Evolutionary conservation across 2,888 invertebrate genomes (phyloP).

Genomic region (Sesia apiformis): DNA sequence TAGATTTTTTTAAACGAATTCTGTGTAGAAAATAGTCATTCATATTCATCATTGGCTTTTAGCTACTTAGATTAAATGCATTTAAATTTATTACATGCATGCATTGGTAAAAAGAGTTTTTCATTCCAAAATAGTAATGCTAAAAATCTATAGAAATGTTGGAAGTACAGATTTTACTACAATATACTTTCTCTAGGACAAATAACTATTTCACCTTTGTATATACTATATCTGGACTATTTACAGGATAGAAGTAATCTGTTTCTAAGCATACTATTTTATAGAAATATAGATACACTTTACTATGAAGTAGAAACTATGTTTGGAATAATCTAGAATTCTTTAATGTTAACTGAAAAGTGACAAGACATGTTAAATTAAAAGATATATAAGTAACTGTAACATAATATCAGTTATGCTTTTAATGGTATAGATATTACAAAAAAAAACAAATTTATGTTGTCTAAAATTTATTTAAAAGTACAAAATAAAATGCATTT

Average conservation of each 20-base stretch:
- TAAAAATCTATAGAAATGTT: conserved; percentile 14
- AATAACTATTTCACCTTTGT: conserved; percentile 9
- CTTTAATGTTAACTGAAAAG: not conserved
- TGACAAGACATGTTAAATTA: too few relatives aligned
- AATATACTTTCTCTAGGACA: conserved; percentile 12
- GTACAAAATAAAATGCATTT: too few relatives aligned
- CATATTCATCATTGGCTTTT: too few relatives aligned
- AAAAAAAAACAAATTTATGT: too few relatives aligned
- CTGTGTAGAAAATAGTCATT: too few relatives aligned
- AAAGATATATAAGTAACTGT: too few relatives aligned
- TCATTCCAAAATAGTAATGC: conserved; percentile 13
- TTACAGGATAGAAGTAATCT: conserved; percentile 4
- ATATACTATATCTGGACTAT: conserved; percentile 10
- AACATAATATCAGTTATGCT: too few relatives aligned
- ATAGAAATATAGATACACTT: not conserved
- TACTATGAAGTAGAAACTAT: not conserved
- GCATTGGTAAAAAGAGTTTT: conserved; percentile 4
- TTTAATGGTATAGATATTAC: too few relatives aligned
- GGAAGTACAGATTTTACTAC: conserved; percentile 13
- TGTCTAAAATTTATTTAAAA: too few relatives aligned
- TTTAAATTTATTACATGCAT: not conserved
- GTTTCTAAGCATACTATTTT: conserved; percentile 9
- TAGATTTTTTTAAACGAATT: too few relatives aligned
- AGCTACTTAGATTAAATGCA: too few relatives aligned
- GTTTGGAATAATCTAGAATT: not conserved